Evolutionary conservation across 2,113 vertebrate species (phyloP).

Genomic region (Cranoglanis bouderius): DNA sequence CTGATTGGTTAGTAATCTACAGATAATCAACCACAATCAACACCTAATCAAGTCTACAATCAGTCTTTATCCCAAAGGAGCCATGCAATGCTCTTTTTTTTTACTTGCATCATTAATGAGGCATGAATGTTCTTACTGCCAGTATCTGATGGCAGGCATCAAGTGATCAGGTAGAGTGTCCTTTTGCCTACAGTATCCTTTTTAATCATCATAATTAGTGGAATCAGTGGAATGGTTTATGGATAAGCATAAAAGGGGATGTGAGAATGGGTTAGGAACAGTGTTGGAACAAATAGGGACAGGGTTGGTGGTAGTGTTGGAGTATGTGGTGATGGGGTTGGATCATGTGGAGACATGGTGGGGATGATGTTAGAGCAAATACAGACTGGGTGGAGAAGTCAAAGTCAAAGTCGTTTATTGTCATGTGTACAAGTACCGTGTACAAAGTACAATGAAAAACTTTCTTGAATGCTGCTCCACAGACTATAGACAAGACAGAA

Average conservation of each 20-base stretch:
- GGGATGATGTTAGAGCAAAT: background rate
- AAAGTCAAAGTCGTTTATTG: too few species aligned
- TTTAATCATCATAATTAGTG: background rate
- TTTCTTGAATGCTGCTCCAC: too few species aligned
- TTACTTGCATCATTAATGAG: background rate
- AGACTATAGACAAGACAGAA: too few species aligned
- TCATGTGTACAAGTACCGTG: too few species aligned
- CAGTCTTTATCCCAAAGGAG: background rate
- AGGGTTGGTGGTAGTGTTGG: background rate
- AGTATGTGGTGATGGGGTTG: background rate
- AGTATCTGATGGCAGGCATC: background rate
- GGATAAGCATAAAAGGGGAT: background rate
- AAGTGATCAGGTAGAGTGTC: background rate
- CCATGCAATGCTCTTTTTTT: background rate
- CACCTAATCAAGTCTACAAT: constrained; percentile 21
- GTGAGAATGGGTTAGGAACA: background rate
- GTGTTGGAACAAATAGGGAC: background rate
- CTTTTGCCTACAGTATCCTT: background rate
- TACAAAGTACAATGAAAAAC: too few species aligned
- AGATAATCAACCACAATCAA: constrained; percentile 35
- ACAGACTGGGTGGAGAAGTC: background rate
- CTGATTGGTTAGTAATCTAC: constrained; percentile 12
- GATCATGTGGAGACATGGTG: background rate
- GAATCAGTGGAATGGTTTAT: background rate
- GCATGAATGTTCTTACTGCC: constrained; percentile 4